Evolutionary conservation across 2,113 vertebrate genomes (phyloP), one percentile per base, ranked within the genome.

Genomic region (Tretioscincus oriximinensis): DNA sequence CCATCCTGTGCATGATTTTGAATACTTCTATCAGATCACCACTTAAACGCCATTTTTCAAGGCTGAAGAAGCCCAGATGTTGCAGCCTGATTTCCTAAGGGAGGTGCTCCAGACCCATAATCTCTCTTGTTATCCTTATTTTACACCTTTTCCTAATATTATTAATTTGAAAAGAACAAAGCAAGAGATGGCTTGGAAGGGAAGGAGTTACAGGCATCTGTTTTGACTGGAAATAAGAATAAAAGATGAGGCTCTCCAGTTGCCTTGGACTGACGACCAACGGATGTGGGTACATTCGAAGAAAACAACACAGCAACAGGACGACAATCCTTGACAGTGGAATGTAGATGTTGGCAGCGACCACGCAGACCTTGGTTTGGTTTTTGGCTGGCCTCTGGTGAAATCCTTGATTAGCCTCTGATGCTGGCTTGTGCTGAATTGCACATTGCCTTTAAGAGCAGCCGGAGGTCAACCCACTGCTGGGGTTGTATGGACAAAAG

Each of bases 341-440:
- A 93, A 93, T 90, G 88, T 88, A 90, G 88, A 24, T 87, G 90
- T 90, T 92, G 91, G 92, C 91, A 91, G 78, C 77, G 86, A 78
- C 18, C 0, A 86, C 83, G 74, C 84, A 77, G 80, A 69, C 70
- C 80, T 87, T 86, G 85, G 86, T 80, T 92, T 91, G 89, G 84
- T 90, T 89, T 92, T 89, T 88, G 80, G 78, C 87, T 83, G 81
- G 70, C 83, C 80, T 89, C 85, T 89, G 86, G 87, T 60, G 88
- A 90, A 78, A 81, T 61, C 88, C 83, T 76, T 0, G 1, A 51
- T 90, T 92, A 87, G 82, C 90, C 89, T 77, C 90, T 81, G 21
- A 31, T 79, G 84, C 85, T 88, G 88, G 78, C 80, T 88, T 82
- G 80, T 89, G 86, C 80, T 88, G 87, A 87, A 77, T 75, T 85